A percentile compares a stretch with the other conserved stretches of the same genome.
These are phyloP conservation scores for Istiophorus platypterus DNA, from an alignment of 2,113 vertebrate genomes.

Conservation along the genomic window DNA sequence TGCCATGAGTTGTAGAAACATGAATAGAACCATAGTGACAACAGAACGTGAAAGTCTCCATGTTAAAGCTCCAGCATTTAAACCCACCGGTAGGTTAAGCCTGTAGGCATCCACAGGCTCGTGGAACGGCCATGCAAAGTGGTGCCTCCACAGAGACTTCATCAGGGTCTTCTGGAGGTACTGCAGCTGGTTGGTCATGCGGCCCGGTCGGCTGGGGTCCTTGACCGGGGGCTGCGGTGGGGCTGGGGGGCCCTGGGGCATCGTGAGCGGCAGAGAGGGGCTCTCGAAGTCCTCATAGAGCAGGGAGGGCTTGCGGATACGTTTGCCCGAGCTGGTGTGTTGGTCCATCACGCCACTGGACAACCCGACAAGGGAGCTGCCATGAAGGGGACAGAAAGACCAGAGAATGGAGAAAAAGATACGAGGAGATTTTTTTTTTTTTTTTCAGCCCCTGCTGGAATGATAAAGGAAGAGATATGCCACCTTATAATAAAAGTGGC, in stretches of 20 bases:
- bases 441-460: too few species aligned
- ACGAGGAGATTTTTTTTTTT: neutral
- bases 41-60: neutral
- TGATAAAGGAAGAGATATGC: neutral
- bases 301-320: conserved; percentile 94
- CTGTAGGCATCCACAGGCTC: conserved; percentile 92
- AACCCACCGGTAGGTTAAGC: conserved; percentile 85
- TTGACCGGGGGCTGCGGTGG: conserved; percentile 84
- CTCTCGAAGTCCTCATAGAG: conserved; percentile 95
- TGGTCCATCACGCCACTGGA: conserved; percentile 76
- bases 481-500: too few species aligned
- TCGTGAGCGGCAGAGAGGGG: conserved; percentile 84
- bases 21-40: neutral
- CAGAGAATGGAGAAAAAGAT: neutral
- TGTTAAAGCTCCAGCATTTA: neutral
- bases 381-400: neutral
- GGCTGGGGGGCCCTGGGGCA: conserved; percentile 77
- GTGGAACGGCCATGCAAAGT: conserved; percentile 96
- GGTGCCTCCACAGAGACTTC: conserved; percentile 94
- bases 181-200: conserved; percentile 94
- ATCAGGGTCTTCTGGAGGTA: conserved; percentile 93
- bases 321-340: conserved; percentile 85
- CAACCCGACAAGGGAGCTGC: conserved; percentile 78
- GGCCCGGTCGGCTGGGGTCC: conserved; percentile 87
- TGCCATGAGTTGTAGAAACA: neutral